Evolutionary conservation across 2,797 vertebrate species (phyloP), one percentile per base, ranked within the genome.

Genomic region (Acestrorhynchus altus): DNA sequence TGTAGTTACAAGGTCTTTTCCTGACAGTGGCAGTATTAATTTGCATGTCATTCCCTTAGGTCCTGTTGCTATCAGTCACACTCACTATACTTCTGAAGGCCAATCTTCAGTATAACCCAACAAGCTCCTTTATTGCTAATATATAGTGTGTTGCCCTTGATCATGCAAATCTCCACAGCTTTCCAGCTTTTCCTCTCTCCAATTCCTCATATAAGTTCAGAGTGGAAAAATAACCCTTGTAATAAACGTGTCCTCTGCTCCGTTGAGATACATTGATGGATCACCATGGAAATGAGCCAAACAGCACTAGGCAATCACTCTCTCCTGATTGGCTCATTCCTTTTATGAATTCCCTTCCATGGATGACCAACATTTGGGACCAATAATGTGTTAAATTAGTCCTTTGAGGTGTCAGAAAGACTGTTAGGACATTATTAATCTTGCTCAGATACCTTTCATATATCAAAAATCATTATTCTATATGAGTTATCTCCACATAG

Each of bases 381-480:
- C 89, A 89, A 81, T 88, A 80, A 84, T 69, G 89, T 87, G 78
- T 90, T 91, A 91, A 92, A 92, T 93, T 87, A 92, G 87, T 89
- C 84, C 81, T 65, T 66, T 85, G 85, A 79, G 81, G 83, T 88
- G 87, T 91, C 89, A 89, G 85, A 80, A 80, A 87, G 83, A 88
- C 90, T 89, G 89, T 92, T 91, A 92, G 86, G 88, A 86, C 84
- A 83, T 91, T 90, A 91, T 93, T 91, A 92, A 93, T 92, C 87
- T 39, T 77, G 86, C 84, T 64, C 68, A 86, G 84, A 86, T 83
- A 87, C 79, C 77, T 2, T 85, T 89, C 84, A 90, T 91, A 88
- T 82, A 91, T 91, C 89, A 92, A 76, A 12, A 40, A 70, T 65
- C 63, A 54, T 31, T 68, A 20, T 67, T 39, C 28, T 68, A 22